Conservation (phyloP, 1,140 invertebrate genomes). For the Gryon sp. region DNA sequence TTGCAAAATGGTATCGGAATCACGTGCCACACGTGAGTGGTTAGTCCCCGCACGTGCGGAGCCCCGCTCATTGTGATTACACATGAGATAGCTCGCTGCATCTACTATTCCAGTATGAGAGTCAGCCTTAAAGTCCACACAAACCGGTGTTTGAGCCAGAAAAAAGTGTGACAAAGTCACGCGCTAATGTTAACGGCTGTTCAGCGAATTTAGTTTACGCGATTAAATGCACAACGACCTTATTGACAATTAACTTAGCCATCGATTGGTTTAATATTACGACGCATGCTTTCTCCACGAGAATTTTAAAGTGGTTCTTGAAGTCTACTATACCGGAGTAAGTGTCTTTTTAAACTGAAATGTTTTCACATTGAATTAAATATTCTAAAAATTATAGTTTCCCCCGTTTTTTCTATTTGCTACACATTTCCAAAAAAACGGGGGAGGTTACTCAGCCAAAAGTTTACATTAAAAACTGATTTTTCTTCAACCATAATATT, state of each 20-base stretch:
- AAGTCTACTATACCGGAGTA: too few relatives aligned
- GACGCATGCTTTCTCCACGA: slow-evolving; percentile 21
- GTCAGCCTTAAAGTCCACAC: slow-evolving; percentile 50
- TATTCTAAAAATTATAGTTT: too few relatives aligned
- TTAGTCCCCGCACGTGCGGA: slow-evolving; percentile 67
- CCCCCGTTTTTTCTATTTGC: too few relatives aligned
- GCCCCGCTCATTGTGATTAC: slow-evolving; percentile 52
- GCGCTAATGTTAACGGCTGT: slow-evolving; percentile 63
- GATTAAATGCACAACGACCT: slow-evolving; percentile 54
- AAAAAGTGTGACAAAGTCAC: slow-evolving; percentile 70
- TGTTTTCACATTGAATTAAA: too few relatives aligned
- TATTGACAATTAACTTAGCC: slow-evolving; percentile 66
- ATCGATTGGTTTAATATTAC: slow-evolving; percentile 8
- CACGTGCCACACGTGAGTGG: slow-evolving; percentile 72
- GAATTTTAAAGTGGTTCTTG: slow-evolving; percentile 24
- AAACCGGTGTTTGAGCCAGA: slow-evolving; percentile 52
- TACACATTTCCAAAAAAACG: too few relatives aligned
- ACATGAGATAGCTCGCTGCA: slow-evolving; percentile 50
- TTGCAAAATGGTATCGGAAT: slow-evolving; percentile 56
- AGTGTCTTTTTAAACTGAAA: too few relatives aligned
- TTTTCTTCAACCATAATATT: too few relatives aligned
- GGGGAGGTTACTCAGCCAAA: too few relatives aligned
- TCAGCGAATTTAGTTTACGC: slow-evolving; percentile 66
- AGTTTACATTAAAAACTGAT: too few relatives aligned
- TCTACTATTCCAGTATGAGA: slow-evolving; percentile 45